These are phyloP conservation scores for Mormyrus lacerda DNA, from an alignment of 2,113 vertebrate species.

Conservation along the genomic window DNA sequence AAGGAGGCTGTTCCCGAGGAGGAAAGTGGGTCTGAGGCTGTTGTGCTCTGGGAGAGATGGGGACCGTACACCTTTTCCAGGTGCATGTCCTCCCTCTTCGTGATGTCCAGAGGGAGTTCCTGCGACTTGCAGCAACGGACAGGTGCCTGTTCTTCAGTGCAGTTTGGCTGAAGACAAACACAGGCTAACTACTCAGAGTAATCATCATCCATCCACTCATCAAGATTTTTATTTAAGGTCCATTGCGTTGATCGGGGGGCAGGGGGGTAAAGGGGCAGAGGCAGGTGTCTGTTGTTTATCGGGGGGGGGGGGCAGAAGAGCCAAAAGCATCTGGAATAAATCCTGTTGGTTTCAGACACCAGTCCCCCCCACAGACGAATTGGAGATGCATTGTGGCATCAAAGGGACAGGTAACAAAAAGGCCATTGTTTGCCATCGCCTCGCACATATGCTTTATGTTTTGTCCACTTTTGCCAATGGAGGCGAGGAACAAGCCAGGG, in stretches of 20 bases:
- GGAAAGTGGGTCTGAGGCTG: background rate
- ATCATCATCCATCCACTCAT: background rate
- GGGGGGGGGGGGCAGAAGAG: background rate
- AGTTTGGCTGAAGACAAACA: background rate
- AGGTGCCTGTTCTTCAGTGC: background rate
- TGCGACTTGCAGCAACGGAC: background rate
- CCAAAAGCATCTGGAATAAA: background rate
- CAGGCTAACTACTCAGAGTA: background rate
- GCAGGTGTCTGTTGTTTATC: background rate
- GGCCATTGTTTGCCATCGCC: background rate
- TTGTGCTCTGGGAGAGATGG: background rate
- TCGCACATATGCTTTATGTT: background rate
- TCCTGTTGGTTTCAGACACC: background rate
- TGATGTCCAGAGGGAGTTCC: background rate
- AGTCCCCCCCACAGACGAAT: background rate
- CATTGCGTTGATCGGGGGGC: background rate
- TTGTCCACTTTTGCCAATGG: background rate
- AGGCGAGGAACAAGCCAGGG: background rate
- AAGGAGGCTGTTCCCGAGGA: background rate
- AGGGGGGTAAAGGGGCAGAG: background rate
- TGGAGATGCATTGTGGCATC: background rate
- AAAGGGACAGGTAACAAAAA: background rate
- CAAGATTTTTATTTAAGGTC: background rate
- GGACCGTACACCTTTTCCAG: background rate
- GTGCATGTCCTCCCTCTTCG: background rate